A percentile compares a stretch with the other conserved stretches of the same genome.
These are phyloP conservation scores for Trachelus tabidus DNA, from an alignment of 2,888 invertebrate genomes.

Conservation along the genomic window DNA sequence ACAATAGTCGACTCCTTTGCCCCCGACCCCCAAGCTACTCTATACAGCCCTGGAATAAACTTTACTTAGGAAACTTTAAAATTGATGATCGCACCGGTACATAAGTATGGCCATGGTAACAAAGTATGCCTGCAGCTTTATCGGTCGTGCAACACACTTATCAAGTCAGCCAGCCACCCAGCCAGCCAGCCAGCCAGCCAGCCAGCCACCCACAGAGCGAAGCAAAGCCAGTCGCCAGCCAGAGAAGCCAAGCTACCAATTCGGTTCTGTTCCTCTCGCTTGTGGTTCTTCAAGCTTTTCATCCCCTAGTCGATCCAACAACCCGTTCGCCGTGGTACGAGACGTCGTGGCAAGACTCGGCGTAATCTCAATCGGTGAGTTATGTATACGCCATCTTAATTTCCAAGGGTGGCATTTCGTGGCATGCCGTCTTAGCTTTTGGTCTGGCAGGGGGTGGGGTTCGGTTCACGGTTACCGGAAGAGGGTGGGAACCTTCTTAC, in stretches of 20 bases:
- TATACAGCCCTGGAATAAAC: slow-evolving; percentile 43
- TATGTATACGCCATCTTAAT: slow-evolving; percentile 21
- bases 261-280: background rate
- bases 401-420: slow-evolving; percentile 6
- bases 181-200: too few species aligned
- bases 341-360: background rate
- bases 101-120: slow-evolving; percentile 40
- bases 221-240: background rate
- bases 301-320: background rate
- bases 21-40: slow-evolving; percentile 11
- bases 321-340: background rate
- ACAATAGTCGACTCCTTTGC: slow-evolving; percentile 42
- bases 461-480: background rate
- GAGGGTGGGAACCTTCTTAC: background rate
- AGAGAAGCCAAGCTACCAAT: background rate
- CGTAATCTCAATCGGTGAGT: slow-evolving; percentile 23
- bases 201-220: background rate
- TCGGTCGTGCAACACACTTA: slow-evolving; percentile 10
- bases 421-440: background rate
- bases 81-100: slow-evolving; percentile 49
- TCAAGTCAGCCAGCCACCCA: background rate
- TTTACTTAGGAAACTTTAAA: slow-evolving; percentile 53
- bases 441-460: too few species aligned
- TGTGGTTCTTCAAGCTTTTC: background rate
- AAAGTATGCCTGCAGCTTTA: slow-evolving; percentile 28